Conservation (phyloP, 2,113 vertebrate genomes). For the Synchiropus splendidus region DNA sequence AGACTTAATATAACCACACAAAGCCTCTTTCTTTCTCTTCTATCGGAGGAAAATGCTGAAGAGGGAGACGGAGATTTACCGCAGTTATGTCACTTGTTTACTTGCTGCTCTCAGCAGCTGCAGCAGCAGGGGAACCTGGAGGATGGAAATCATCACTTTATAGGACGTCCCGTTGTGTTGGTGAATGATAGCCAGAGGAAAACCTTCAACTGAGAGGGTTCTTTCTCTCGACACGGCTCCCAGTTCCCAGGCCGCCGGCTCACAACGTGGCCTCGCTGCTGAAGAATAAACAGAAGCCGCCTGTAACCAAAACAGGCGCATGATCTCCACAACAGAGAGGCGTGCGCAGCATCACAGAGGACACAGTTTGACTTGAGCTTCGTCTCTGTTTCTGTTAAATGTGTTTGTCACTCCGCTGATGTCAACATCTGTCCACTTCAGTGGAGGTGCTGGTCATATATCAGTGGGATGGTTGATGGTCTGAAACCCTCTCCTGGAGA, state of each 20-base stretch:
- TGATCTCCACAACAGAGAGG: conserved; percentile 47
- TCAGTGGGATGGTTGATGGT: too few species aligned
- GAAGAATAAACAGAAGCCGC: not conserved
- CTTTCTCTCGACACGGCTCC: too few species aligned
- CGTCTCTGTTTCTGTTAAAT: conserved; percentile 1
- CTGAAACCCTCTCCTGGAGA: too few species aligned
- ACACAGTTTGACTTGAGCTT: conserved; percentile 21
- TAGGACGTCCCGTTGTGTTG: too few species aligned
- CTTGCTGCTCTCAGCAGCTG: conserved; percentile 1
- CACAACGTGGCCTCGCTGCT: too few species aligned
- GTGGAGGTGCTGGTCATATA: not conserved
- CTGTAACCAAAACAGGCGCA: conserved; percentile 42
- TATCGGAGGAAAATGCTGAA: conserved; percentile 15
- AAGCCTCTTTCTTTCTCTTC: conserved; percentile 36
- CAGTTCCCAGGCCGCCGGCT: too few species aligned
- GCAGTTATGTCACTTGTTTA: conserved; percentile 22
- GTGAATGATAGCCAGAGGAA: too few species aligned
- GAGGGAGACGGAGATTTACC: conserved; percentile 13
- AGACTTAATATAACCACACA: conserved; percentile 43
- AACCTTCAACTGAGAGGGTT: too few species aligned
- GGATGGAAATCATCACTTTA: too few species aligned
- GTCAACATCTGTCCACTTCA: conserved; percentile 30
- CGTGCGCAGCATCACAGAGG: conserved; percentile 23
- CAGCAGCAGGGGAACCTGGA: not conserved
- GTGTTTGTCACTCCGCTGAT: conserved; percentile 15